Evolutionary conservation across 2,888 invertebrate genomes (phyloP), one percentile per base, ranked within the genome.

Genomic region (Augochlorella aurata): DNA sequence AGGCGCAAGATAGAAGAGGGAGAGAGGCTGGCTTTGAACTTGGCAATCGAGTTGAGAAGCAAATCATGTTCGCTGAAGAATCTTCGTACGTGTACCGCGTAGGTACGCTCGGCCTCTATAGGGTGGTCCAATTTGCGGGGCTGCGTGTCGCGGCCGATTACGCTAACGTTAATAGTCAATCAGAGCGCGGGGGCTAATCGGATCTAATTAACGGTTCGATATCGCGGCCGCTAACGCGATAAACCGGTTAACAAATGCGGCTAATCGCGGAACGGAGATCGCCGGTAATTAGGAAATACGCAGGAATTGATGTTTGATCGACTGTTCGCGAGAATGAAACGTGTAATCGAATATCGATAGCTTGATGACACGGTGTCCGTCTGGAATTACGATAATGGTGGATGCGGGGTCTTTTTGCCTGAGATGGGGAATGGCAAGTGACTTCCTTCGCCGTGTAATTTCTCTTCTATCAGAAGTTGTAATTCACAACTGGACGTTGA

Each of bases 31-130:
- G 77, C 87, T 87, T 87, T 88, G 87, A 87, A 88, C 89, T 88
- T 88, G 83, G 87, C 29, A 84, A 79, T 74, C 79, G 77, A 73
- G 79, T 81, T 81, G 87, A 81, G 80, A 87, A 78, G 89, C 88
- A 84, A 88, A 87, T 88, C 85, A 87, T 87, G 82, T 73, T 83
- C 65, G 63, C 73, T 65, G 77, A 77, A 65, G 83, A 83, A 79
- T 79, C 68, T 77, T 79, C 58, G 79, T 81, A 83, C 87, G 84
- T 82, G 79, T 79, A 82, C 74, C 84, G 71, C 74, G 79, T 38
- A 5, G 38, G 38, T 75, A 70, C 77, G 63, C 50, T 44, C n/a
- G 14, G 5, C 54, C 4, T 81, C 76, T 82, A 87, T 74, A 78
- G 83, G 85, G 87, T 82, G 84, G 82, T 82, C 82, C 79, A 70